Evolutionary conservation across 35 echinoderm and acorn worm genomes (phyloP).

Genomic region (Anneissia japonica): DNA sequence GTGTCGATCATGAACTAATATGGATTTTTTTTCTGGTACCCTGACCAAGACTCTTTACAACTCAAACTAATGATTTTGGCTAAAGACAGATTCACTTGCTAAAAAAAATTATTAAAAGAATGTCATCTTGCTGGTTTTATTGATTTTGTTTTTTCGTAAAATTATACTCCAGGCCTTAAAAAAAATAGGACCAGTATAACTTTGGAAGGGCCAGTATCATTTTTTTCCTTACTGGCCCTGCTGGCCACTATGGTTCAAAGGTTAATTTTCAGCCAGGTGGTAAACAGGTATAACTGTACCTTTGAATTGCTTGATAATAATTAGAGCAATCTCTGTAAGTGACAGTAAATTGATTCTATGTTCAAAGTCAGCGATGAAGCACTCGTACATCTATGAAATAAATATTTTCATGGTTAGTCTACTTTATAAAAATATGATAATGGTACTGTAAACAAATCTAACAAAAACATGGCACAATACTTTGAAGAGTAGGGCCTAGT

Average conservation of each 20-base stretch:
- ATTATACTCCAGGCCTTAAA: not conserved
- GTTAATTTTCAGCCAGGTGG: not conserved
- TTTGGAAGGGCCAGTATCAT: not conserved
- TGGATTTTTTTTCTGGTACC: no score
- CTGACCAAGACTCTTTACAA: no score
- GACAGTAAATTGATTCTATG: conserved; percentile 92
- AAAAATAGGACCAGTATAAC: not conserved
- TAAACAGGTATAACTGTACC: conserved; percentile 33
- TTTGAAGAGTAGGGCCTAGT: not conserved
- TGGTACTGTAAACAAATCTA: no score
- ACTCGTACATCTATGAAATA: conserved; percentile 75
- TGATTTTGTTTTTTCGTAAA: not conserved
- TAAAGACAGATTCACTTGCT: no score
- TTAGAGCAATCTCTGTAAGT: conserved; percentile 62
- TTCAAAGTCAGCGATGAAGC: conserved; percentile 90
- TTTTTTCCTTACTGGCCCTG: no score
- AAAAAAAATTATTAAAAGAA: no score
- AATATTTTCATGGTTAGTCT: no score
- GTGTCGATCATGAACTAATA: no score
- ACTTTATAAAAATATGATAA: no score
- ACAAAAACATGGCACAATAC: not conserved
- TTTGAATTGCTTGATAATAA: conserved; percentile 76
- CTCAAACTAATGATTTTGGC: no score
- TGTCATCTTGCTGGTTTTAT: not conserved
- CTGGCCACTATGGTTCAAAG: not conserved